Evolutionary conservation across 2,888 invertebrate genomes (phyloP).

Genomic region (Oligia latruncula): DNA sequence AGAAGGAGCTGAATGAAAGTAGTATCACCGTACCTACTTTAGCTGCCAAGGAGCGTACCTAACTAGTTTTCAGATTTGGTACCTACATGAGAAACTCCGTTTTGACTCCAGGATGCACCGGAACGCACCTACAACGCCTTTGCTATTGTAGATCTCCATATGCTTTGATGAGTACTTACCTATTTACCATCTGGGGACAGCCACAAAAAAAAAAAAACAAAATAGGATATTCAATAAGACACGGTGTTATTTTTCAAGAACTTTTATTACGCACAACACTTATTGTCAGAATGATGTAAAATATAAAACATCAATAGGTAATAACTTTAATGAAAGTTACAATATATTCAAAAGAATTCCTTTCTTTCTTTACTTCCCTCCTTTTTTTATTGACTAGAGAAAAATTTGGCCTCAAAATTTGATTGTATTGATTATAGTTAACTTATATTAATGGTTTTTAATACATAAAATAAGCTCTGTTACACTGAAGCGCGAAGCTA

Average conservation of each 20-base stretch:
- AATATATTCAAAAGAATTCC: slow-evolving; percentile 1
- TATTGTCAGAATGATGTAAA: background rate
- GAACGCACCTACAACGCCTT: background rate
- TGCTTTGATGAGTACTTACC: background rate
- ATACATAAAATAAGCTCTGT: slow-evolving; percentile 41
- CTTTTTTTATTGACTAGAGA: slow-evolving; percentile 3
- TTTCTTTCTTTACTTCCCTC: background rate
- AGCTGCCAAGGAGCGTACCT: too few species aligned
- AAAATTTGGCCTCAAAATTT: slow-evolving; percentile 22
- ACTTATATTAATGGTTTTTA: slow-evolving; percentile 4
- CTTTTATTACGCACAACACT: slow-evolving; percentile 30
- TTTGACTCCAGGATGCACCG: background rate
- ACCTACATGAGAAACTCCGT: background rate
- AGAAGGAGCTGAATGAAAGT: background rate
- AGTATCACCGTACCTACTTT: too few species aligned
- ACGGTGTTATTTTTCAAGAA: slow-evolving; percentile 5
- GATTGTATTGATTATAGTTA: slow-evolving; percentile 1
- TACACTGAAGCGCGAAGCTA: slow-evolving; percentile 15
- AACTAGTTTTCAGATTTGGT: background rate
- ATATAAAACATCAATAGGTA: slow-evolving; percentile 9
- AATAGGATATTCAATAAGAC: slow-evolving; percentile 15
- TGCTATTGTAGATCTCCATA: background rate
- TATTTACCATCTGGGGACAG: too few species aligned
- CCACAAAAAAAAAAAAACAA: background rate
- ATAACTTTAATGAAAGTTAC: slow-evolving; percentile 2